A percentile compares a stretch with the other conserved stretches of the same genome.
These are phyloP conservation scores for Diorhabda elongata DNA, from an alignment of 1,140 invertebrate genomes.

Conservation along the genomic window DNA sequence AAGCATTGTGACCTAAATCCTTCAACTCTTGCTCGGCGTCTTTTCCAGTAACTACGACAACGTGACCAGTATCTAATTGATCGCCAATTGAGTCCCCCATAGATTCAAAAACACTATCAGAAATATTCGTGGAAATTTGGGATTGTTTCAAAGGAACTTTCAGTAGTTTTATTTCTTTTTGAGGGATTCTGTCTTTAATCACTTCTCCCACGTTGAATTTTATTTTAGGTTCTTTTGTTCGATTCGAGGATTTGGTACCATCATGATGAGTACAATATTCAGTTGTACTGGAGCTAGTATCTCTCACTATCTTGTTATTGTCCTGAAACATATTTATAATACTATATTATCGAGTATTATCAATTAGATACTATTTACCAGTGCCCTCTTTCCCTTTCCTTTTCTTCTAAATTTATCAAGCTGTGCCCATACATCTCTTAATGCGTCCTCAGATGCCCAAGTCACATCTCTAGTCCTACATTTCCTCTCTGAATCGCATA, in stretches of 20 bases:
- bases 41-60: conserved; percentile 42
- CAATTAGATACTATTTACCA: background rate
- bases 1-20: background rate
- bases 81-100: conserved; percentile 44
- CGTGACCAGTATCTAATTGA: conserved; percentile 42
- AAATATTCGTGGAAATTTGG: conserved; percentile 43
- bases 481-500: conserved; percentile 44
- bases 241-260: too few relatives aligned
- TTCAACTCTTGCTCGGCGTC: conserved; percentile 40
- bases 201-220: conserved; percentile 44
- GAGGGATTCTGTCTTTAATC: conserved; percentile 43
- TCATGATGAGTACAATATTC: too few relatives aligned
- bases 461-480: conserved; percentile 36
- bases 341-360: background rate
- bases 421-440: conserved; percentile 36
- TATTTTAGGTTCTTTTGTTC: conserved; percentile 5
- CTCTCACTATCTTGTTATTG: too few relatives aligned
- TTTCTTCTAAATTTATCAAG: conserved; percentile 23
- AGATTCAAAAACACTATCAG: conserved; percentile 48
- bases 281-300: too few relatives aligned
- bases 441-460: conserved; percentile 27
- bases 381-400: background rate
- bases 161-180: conserved; percentile 41
- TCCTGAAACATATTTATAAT: too few relatives aligned
- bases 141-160: conserved; percentile 45